phyloP scores from a whole-genome alignment of 92 coral and sea anemone genomes.

The Paramuricea clavata region DNA sequence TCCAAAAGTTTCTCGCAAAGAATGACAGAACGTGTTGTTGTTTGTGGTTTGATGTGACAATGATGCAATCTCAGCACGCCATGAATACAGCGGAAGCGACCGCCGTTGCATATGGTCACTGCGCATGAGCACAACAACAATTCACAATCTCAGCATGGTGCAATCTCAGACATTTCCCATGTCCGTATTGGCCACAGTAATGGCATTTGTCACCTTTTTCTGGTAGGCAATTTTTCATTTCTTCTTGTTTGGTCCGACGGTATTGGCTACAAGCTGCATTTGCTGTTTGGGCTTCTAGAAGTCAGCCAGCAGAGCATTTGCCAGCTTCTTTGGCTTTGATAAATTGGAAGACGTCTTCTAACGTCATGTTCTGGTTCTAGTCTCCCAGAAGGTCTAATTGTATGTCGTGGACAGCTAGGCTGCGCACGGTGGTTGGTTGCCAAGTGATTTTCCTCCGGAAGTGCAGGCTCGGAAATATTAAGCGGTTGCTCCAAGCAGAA shows the following conservation, averaged over 20 bases:
- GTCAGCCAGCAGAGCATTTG: too few species aligned
- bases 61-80: conserved; percentile 1
- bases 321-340: too few species aligned
- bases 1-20: neutral
- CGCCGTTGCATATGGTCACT: neutral
- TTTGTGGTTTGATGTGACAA: neutral
- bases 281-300: too few species aligned
- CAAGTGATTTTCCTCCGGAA: neutral
- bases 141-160: neutral
- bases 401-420: too few species aligned
- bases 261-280: too few species aligned
- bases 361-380: conserved; percentile 48
- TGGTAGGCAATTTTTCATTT: too few species aligned
- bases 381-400: too few species aligned
- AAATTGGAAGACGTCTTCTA: conserved; percentile 49
- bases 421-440: conserved; percentile 4
- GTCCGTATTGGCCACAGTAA: too few species aligned
- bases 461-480: neutral
- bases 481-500: neutral
- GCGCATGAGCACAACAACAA: neutral
- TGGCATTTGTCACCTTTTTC: too few species aligned
- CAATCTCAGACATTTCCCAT: conserved; percentile 21
- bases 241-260: too few species aligned
- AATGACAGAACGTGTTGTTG: neutral
- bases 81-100: neutral